These are phyloP conservation scores for Phymastichus coffea DNA, from an alignment of 1,140 invertebrate species.

Conservation along the genomic window DNA sequence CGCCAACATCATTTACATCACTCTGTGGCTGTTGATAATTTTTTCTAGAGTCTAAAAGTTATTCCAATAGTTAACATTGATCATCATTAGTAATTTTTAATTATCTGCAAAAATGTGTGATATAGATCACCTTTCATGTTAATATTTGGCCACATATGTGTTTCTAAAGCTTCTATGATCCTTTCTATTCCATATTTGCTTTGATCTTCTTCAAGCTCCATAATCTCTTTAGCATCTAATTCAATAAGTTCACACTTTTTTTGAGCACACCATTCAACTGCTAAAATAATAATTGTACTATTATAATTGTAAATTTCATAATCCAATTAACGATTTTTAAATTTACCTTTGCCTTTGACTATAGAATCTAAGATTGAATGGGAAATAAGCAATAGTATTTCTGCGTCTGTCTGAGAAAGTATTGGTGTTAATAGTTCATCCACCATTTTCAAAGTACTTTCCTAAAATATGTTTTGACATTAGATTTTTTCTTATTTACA, in stretches of 20 bases:
- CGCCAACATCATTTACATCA: conserved; percentile 42
- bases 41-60: conserved; percentile 29
- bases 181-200: conserved; percentile 70
- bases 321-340: conserved; percentile 11
- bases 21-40: conserved; percentile 12
- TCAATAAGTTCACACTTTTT: conserved; percentile 75
- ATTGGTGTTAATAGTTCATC: conserved; percentile 41
- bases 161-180: conserved; percentile 74
- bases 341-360: conserved; percentile 42
- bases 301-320: conserved; percentile 10
- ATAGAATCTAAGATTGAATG: conserved; percentile 50
- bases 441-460: conserved; percentile 41
- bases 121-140: conserved; percentile 69
- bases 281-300: conserved; percentile 40
- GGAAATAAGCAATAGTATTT: conserved; percentile 45
- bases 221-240: conserved; percentile 59
- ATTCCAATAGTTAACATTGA: not conserved
- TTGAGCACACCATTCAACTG: conserved; percentile 65
- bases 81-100: not conserved
- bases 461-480: conserved; percentile 40
- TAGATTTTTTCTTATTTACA: too few species aligned
- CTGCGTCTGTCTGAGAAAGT: conserved; percentile 36
- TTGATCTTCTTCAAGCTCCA: conserved; percentile 58
- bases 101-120: too few species aligned
- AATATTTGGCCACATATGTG: conserved; percentile 77